Conservation (phyloP, 30 jellyfish, hydroid and myxozoan genomes). For the Sanderia malayensis region DNA sequence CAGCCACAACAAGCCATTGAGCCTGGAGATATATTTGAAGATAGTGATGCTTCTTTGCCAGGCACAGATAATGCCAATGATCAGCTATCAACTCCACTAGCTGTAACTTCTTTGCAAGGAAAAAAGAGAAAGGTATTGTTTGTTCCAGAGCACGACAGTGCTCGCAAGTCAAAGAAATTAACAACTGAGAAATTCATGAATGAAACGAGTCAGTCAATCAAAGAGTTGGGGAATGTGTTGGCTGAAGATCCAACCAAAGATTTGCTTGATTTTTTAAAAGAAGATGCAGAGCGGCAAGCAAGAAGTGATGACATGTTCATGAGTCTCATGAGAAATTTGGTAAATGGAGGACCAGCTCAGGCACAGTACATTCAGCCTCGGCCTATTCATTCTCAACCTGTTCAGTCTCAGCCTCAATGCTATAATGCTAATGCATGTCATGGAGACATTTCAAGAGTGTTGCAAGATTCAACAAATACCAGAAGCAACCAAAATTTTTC, state of each 20-base stretch:
- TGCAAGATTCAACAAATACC: too few relatives aligned
- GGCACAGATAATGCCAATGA: not conserved
- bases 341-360: not conserved
- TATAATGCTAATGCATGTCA: not conserved
- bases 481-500: too few relatives aligned
- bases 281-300: not conserved
- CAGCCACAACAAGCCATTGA: slow-evolving; percentile 8
- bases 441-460: too few relatives aligned
- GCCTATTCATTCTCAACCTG: not conserved
- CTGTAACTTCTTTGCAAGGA: not conserved
- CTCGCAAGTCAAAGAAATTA: slow-evolving; percentile 10
- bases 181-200: slow-evolving; percentile 4
- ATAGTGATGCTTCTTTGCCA: not conserved
- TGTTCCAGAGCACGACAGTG: slow-evolving; percentile 11
- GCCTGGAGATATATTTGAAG: slow-evolving; percentile 1
- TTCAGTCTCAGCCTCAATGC: not conserved
- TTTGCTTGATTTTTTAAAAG: not conserved
- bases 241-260: slow-evolving; percentile 1
- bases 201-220: not conserved
- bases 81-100: not conserved
- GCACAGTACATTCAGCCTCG: not conserved
- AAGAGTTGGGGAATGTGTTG: slow-evolving; percentile 1
- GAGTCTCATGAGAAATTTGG: not conserved
- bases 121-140: slow-evolving; percentile 3
- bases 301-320: not conserved